Base-by-base conservation (phyloP, 1,140 invertebrate genomes). In the Panulirus ornatus region DNA sequence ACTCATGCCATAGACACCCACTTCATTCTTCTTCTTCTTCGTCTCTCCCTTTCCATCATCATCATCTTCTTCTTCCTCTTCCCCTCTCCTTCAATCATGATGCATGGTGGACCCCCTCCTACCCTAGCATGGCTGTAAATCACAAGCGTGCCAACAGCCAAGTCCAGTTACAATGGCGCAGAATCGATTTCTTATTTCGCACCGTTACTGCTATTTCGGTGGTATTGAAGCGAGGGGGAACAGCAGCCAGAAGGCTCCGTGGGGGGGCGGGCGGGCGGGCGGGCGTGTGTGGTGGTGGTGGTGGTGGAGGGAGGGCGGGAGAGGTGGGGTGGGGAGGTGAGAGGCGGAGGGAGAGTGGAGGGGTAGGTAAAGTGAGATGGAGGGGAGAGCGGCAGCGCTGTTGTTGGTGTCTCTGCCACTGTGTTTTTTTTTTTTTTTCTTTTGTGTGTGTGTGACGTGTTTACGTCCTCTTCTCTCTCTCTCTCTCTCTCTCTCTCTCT, bases 101-200 rank as follows among this genome's bases (percentile, higher is more conserved):
- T 76, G 79, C 73, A 79, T 87, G 58, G 66, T 58, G 16, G 40
- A n/a, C n/a, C 36, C 54, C 73, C 76, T 36, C 76, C 40, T 11
- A 51, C 47, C 82, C 66, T 30, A 42, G 66, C 63, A 30, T 38
- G 75, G 85, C 27, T 79, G 38, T 87, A 87, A 87, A 87, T 87
- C 85, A 87, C 51, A 30, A 51, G 27, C 47, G 38, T 79, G 85
- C 85, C 85, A 87, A 87, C 85, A 87, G 66, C 85, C 85, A 79
- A 87, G 54, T 54, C 75, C n/a, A 19, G 63, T 51, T 58, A 87
- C 85, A 87, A 87, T 87, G 44, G 85, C 76, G n/a, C 30, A 54
- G 47, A 51, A 87, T 87, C 85, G 85, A 87, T 87, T 79, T 78
- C 85, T 79, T 87, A 87, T 87, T 87, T 87, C 85, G 85, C 85